Percentiles rank a stretch among this genome's conserved stretches.
Conservation (phyloP, 2,113 vertebrate species). For the Suricata suricatta region DNA sequence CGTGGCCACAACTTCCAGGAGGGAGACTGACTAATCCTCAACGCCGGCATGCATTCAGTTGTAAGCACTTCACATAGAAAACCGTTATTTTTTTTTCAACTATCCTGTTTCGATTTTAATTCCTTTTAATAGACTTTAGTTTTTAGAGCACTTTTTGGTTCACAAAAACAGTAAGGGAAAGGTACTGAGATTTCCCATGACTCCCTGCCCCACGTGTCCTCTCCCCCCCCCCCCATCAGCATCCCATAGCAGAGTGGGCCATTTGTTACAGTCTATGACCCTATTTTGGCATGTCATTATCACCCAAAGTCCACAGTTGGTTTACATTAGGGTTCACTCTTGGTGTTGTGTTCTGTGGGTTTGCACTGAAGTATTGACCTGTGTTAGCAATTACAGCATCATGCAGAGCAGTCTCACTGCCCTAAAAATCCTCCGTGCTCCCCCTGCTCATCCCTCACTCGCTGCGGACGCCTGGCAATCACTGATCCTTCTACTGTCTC, state of each 20-base stretch:
- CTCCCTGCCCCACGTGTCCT: fast-evolving
- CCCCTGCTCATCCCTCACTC: background rate
- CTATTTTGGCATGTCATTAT: fast-evolving
- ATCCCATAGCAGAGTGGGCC: fast-evolving
- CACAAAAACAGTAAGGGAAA: background rate
- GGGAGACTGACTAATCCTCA: fast-evolving
- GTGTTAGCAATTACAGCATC: too few relatives aligned
- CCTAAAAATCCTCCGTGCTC: background rate
- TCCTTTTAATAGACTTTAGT: background rate
- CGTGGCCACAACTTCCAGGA: background rate
- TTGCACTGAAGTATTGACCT: background rate
- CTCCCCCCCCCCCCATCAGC: fast-evolving
- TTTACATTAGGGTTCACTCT: background rate
- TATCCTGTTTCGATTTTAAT: background rate
- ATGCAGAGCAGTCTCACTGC: background rate
- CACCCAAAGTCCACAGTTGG: background rate
- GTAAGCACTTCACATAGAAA: background rate
- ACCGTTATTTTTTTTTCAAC: background rate
- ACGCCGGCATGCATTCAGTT: fast-evolving
- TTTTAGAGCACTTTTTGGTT: background rate
- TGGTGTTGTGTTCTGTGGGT: background rate
- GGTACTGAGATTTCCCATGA: background rate
- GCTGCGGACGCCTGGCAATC: background rate
- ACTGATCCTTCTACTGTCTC: background rate
- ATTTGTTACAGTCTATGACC: fast-evolving